Evolutionary conservation across 2,888 invertebrate species (phyloP).

Genomic region (Pterostichus niger): DNA sequence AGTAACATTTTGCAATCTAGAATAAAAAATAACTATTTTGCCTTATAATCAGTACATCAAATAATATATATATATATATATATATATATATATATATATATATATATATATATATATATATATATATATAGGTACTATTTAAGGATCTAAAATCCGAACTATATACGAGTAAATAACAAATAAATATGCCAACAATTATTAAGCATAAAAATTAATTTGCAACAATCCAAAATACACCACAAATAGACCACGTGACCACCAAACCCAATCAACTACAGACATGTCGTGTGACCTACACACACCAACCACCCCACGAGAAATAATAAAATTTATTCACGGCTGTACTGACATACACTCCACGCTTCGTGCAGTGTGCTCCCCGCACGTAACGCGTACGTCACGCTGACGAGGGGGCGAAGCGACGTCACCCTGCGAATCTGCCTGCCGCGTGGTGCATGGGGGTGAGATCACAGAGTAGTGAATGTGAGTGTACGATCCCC

Average conservation of each 20-base stretch:
- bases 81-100: no score
- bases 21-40: no score
- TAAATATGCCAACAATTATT: no score
- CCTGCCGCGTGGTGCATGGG: slow-evolving; percentile 12
- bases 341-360: slow-evolving; percentile 5
- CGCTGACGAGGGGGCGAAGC: neutral
- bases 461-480: neutral
- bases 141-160: no score
- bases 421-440: slow-evolving; percentile 38
- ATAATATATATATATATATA: no score
- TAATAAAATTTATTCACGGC: slow-evolving; percentile 52
- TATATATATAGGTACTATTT: no score
- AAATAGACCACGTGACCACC: neutral
- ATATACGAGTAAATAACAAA: no score
- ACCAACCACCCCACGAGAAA: neutral
- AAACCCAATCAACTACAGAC: no score
- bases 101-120: no score
- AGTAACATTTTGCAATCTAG: no score
- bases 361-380: neutral
- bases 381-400: slow-evolving; percentile 43
- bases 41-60: no score
- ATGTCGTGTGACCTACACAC: neutral
- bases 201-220: neutral
- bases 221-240: neutral
- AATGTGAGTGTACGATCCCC: slow-evolving; percentile 6